Percentiles rank a stretch among this genome's conserved stretches.
phyloP scores from a whole-genome alignment of 2,113 vertebrate species.

The Ceyx margarethae region DNA sequence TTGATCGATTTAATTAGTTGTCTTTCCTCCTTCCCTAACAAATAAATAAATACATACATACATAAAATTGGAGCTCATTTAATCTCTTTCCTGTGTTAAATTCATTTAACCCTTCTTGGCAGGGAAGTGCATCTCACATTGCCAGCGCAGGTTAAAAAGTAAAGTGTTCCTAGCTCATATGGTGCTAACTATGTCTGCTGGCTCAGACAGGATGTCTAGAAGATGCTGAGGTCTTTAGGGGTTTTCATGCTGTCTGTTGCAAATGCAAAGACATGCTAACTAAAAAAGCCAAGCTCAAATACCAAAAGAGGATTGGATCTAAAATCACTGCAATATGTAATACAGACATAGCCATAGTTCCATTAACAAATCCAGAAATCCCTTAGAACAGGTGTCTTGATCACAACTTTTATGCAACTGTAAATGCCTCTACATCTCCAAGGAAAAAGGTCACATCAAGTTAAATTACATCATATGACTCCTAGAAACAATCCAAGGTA shows the following conservation, averaged over 20 bases:
- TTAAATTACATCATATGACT: neutral
- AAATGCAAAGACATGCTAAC: neutral
- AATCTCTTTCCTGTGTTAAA: neutral
- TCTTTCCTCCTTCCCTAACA: no score
- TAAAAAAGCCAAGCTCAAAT: neutral
- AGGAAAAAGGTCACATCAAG: neutral
- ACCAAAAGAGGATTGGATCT: neutral
- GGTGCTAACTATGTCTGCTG: neutral
- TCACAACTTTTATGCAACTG: neutral
- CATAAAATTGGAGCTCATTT: neutral
- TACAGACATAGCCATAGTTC: neutral
- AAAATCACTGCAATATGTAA: neutral
- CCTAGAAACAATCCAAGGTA: neutral
- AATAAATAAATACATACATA: neutral
- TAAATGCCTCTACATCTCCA: accelerated
- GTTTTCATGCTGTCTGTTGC: neutral
- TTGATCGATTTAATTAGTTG: neutral
- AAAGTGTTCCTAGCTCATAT: neutral
- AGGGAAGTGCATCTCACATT: neutral
- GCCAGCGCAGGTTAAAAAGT: neutral
- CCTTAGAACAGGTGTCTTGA: neutral
- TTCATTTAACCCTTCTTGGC: neutral
- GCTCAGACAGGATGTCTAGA: neutral
- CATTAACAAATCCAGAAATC: neutral
- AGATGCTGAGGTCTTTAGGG: neutral